Percentiles rank a stretch among this genome's conserved stretches.
Evolutionary conservation across 1,140 invertebrate species (phyloP).

Genomic region (Sycobia sp.): DNA sequence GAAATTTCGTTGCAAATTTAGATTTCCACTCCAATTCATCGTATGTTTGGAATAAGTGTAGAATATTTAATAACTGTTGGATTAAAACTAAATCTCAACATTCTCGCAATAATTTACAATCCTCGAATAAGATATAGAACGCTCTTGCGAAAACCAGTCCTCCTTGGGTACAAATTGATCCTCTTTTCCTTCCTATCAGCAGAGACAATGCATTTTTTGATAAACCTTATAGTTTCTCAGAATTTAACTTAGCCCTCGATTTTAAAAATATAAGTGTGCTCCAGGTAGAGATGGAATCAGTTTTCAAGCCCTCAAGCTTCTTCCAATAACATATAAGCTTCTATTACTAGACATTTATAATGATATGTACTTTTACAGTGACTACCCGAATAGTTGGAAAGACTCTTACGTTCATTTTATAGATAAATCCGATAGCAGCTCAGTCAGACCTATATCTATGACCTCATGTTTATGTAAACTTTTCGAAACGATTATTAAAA

Average conservation of each 20-base stretch:
- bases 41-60: too few species aligned
- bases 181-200: not conserved
- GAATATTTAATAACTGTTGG: slow-evolving; percentile 2
- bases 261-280: not conserved
- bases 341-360: not conserved
- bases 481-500: not conserved
- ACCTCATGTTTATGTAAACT: not conserved
- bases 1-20: slow-evolving; percentile 4
- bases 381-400: not conserved
- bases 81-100: too few species aligned
- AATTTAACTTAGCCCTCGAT: not conserved
- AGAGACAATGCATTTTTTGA: not conserved
- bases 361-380: not conserved
- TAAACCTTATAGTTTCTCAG: not conserved
- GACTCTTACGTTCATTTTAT: not conserved
- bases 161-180: not conserved
- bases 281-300: not conserved
- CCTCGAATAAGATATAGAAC: not conserved
- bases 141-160: not conserved
- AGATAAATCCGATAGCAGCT: not conserved
- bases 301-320: not conserved
- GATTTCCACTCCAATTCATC: slow-evolving; percentile 1
- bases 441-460: not conserved
- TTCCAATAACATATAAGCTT: not conserved
- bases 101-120: slow-evolving; percentile 2